A percentile compares a stretch with the other conserved stretches of the same genome.
These are phyloP conservation scores for Cantharis lateralis DNA, from an alignment of 2,888 invertebrate species.

Conservation along the genomic window DNA sequence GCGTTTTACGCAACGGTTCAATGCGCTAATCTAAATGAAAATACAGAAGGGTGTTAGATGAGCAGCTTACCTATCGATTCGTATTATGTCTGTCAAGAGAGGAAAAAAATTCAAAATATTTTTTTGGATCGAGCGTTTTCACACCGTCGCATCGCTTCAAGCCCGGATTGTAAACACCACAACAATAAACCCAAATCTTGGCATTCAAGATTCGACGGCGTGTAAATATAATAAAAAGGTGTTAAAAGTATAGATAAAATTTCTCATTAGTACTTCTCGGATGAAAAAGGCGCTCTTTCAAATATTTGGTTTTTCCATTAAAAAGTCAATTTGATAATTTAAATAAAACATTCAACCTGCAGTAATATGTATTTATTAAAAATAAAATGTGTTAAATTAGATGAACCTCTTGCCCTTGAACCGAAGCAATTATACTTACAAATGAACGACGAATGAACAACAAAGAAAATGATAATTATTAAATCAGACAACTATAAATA, in stretches of 20 bases:
- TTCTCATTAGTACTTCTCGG: not conserved
- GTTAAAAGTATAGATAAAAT: not conserved
- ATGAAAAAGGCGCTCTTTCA: not conserved
- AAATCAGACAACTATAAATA: not conserved
- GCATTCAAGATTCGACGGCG: not conserved
- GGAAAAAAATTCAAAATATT: not conserved
- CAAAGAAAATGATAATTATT: conserved; percentile 1
- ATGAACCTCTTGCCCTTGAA: not conserved
- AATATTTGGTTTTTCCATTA: not conserved
- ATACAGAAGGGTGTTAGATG: not conserved
- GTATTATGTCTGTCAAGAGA: not conserved
- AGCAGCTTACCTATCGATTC: not conserved
- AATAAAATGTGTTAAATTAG: not conserved
- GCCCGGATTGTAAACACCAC: not conserved
- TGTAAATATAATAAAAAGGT: not conserved
- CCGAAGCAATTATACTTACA: not conserved
- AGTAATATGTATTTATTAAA: not conserved
- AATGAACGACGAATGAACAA: conserved; percentile 2
- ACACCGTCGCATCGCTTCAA: not conserved
- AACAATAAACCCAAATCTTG: not conserved
- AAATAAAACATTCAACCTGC: not conserved
- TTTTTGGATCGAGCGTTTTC: not conserved
- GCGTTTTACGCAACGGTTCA: conserved; percentile 5
- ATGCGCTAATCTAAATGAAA: conserved; percentile 1
- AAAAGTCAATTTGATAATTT: not conserved